phyloP scores from a whole-genome alignment of 2,113 vertebrate species.

The Rhadina sibilatrix region DNA sequence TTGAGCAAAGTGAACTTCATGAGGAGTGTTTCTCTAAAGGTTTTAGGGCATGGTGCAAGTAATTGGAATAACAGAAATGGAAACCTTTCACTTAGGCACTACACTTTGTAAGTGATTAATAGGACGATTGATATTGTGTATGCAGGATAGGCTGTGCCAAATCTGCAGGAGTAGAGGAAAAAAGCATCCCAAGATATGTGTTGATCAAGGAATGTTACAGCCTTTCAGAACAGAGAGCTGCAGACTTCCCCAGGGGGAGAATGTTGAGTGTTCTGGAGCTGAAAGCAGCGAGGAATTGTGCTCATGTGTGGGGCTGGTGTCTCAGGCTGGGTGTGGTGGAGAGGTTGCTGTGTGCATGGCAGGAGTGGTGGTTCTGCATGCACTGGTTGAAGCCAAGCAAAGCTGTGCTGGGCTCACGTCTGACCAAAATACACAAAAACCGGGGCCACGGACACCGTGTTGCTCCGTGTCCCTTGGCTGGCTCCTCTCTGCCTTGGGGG shows the following conservation, averaged over 20 bases:
- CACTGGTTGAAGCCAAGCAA: not conserved
- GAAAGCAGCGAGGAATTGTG: not conserved
- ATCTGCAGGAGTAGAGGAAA: not conserved
- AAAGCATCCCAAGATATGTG: not conserved
- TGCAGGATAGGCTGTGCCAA: not conserved
- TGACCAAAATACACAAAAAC: not conserved
- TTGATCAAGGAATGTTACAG: not conserved
- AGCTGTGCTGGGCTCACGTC: not conserved
- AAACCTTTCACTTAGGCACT: not conserved
- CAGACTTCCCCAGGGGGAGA: not conserved
- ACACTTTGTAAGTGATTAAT: not conserved
- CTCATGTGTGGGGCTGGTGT: not conserved
- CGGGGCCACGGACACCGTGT: rapidly evolving
- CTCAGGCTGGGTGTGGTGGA: not conserved
- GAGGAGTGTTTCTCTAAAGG: not conserved
- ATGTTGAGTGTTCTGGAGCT: not conserved
- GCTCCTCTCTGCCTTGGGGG: not conserved
- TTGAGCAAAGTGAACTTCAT: not conserved
- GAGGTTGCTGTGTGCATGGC: not conserved
- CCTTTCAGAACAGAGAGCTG: not conserved
- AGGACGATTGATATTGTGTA: not conserved
- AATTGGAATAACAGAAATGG: not conserved
- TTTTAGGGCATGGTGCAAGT: not conserved
- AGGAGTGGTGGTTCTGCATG: not conserved
- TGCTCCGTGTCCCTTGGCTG: not conserved